Percentiles rank a stretch among this genome's conserved stretches.
These are phyloP conservation scores for Excalfactoria chinensis DNA, from an alignment of 2,113 vertebrate species.

Conservation along the genomic window DNA sequence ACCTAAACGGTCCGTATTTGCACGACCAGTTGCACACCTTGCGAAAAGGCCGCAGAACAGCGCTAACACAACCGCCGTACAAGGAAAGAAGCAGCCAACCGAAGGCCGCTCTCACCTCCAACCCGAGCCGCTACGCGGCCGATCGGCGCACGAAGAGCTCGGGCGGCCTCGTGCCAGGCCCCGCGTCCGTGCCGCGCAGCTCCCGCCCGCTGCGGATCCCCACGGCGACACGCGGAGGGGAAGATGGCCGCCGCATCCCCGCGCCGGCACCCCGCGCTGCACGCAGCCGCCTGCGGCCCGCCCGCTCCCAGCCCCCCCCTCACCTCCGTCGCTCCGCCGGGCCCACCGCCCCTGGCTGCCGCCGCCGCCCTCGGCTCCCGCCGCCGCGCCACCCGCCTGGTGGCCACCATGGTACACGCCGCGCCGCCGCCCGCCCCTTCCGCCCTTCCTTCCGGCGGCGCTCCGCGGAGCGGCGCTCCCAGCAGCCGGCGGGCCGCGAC, in stretches of 20 bases:
- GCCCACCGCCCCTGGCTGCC: neutral
- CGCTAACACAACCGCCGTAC: fast-evolving
- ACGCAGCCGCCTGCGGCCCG: neutral
- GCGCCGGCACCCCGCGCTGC: neutral
- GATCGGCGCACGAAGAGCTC: too few relatives aligned
- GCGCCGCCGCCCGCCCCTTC: neutral
- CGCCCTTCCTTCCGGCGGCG: too few relatives aligned
- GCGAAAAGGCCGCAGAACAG: fast-evolving
- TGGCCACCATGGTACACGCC: neutral
- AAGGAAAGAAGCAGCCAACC: fast-evolving
- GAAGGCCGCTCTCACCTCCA: neutral
- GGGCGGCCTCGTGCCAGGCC: too few relatives aligned
- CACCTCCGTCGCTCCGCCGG: neutral
- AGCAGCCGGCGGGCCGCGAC: too few relatives aligned
- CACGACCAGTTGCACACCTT: fast-evolving
- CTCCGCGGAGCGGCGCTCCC: too few relatives aligned
- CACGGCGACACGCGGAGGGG: too few relatives aligned
- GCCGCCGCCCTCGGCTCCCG: neutral
- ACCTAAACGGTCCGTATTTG: fast-evolving
- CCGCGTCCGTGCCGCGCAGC: too few relatives aligned
- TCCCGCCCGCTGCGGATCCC: too few relatives aligned
- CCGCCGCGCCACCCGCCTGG: neutral
- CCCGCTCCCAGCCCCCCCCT: neutral
- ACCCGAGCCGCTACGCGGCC: too few relatives aligned
- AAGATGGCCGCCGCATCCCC: neutral